phyloP scores from a whole-genome alignment of 1,140 invertebrate species.

The Drosophila malerkotliana region DNA sequence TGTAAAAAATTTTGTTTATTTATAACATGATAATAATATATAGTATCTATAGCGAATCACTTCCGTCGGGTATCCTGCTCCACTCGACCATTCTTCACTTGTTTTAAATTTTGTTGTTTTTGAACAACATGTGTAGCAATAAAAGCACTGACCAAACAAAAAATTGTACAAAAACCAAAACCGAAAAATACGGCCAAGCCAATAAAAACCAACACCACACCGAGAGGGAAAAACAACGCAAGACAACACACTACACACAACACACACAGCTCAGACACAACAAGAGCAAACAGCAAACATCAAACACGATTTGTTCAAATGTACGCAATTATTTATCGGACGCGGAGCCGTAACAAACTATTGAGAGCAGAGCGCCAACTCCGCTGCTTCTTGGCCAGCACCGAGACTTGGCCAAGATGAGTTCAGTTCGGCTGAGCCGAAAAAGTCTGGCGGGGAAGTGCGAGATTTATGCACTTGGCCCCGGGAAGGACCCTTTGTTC shows the following conservation, averaged over 20 bases:
- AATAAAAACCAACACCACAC: conserved; percentile 53
- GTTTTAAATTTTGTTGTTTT: conserved; percentile 56
- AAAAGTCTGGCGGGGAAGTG: conserved; percentile 18
- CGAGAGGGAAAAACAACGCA: conserved; percentile 23
- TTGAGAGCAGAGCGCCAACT: conserved; percentile 33
- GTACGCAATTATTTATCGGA: conserved; percentile 83
- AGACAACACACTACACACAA: conserved; percentile 21
- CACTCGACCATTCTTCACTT: conserved; percentile 18
- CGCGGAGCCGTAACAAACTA: conserved; percentile 51
- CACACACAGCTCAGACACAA: conserved; percentile 40
- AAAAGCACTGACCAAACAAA: conserved; percentile 69
- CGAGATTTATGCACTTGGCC: conserved; percentile 58
- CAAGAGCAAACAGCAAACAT: conserved; percentile 76
- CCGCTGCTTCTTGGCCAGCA: conserved; percentile 11
- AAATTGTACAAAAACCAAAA: conserved; percentile 40
- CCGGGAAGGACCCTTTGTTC: conserved; percentile 48
- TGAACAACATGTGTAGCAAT: conserved; percentile 81
- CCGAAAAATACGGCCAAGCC: conserved; percentile 55
- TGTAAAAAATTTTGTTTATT: too few relatives aligned
- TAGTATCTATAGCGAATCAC: too few relatives aligned
- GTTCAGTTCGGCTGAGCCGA: conserved; percentile 3
- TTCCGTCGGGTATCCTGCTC: conserved; percentile 2
- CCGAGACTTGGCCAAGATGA: conserved; percentile 35
- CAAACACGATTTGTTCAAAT: conserved; percentile 83
- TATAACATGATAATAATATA: too few relatives aligned